Evolutionary conservation across 2,888 invertebrate species (phyloP), one percentile per base, ranked within the genome.

Genomic region (Pollenia labialis): DNA sequence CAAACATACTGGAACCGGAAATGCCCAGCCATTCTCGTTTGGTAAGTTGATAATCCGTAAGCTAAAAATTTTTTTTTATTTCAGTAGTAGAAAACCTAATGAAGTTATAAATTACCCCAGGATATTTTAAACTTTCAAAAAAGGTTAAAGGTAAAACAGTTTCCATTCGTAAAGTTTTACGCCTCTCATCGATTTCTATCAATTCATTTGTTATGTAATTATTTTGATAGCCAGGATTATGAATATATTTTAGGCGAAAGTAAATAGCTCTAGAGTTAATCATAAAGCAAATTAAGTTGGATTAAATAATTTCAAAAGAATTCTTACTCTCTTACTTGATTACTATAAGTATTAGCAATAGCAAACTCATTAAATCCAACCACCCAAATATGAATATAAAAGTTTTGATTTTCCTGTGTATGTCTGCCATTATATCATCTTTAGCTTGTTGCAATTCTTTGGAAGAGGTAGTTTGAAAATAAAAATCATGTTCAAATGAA

Each of bases 231-330:
- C 95, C 94, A 11, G 96, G 95, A 82, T 94, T 95, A 0, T 95
- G 95, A 89, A 96, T 93, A 92, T 95, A 97, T 93, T 96, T 96
- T 89, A 95, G 94, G 89, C 96, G 95, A 90, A 97, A 97, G 88
- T 95, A 94, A 87, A 96, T 94, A 0, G 96, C 96, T 90, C 97
- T 97, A 90, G 46, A 92, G 76, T 0, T 6, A 32, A 6, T 32
- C 4, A 32, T 32, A 32, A 32, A 32, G 32, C 32, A 32, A 32
- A 32, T 32, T 6, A 4, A 32, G 32, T 32, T 32, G 32, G 32
- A 32, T 32, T 32, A 32, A n/a, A n/a, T n/a, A n/a, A 32, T 6
- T 32, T 32, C 32, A 32, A 32, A 32, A 4, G 32, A 32, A 32
- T 32, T 32, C 6, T 66, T 54, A 71, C 46, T 58, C 2, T 11